A percentile compares a stretch with the other conserved stretches of the same genome.
Conservation (phyloP, 1,140 invertebrate genomes). For the Thaumatotibia leucotreta region DNA sequence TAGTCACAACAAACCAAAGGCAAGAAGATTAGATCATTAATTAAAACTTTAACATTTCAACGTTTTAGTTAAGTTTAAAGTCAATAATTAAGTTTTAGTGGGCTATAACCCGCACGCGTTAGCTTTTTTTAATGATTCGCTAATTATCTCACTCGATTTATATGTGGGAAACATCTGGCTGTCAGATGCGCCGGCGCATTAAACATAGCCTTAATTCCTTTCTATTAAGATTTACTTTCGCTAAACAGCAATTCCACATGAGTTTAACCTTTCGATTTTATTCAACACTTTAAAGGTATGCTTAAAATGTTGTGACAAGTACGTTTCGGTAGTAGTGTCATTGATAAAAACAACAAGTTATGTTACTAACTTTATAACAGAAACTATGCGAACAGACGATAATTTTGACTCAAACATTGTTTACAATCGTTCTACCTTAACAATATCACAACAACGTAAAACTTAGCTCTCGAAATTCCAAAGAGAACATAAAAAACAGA, state of each 20-base stretch:
- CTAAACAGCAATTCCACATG: neutral
- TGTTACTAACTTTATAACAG: too few relatives aligned
- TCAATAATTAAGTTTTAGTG: slow-evolving; percentile 43
- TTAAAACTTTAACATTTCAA: slow-evolving; percentile 5
- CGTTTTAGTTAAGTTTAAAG: slow-evolving; percentile 3
- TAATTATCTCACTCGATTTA: slow-evolving; percentile 38
- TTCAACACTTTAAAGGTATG: neutral
- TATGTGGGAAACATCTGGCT: slow-evolving; percentile 7
- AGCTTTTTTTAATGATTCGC: slow-evolving; percentile 45
- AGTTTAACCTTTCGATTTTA: neutral
- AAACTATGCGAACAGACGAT: neutral
- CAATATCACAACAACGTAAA: neutral
- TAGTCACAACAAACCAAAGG: neutral
- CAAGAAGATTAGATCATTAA: neutral
- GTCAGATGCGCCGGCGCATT: neutral
- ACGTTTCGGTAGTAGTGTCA: neutral
- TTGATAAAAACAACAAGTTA: slow-evolving; percentile 12
- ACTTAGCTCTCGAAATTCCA: slow-evolving; percentile 8
- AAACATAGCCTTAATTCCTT: neutral
- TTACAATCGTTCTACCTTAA: neutral
- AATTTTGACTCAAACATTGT: neutral
- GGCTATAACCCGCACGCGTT: slow-evolving; percentile 41
- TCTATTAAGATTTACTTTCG: neutral
- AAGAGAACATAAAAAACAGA: slow-evolving; percentile 14
- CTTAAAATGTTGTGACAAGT: slow-evolving; percentile 2